Evolutionary conservation across 1,140 invertebrate species (phyloP).

Genomic region (Orius insidiosus): DNA sequence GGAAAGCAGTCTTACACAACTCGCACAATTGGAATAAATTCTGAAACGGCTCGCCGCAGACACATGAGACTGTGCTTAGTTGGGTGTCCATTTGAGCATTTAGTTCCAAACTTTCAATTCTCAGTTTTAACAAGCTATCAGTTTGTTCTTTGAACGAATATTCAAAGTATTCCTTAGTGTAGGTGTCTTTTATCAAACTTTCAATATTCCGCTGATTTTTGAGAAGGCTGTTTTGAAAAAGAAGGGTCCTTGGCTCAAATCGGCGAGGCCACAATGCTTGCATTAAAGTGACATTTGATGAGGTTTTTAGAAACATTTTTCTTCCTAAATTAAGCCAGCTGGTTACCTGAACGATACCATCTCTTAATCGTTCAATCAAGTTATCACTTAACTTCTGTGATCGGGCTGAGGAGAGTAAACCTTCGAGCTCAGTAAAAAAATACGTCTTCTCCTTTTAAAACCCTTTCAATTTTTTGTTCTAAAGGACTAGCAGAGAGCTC

Average conservation of each 20-base stretch:
- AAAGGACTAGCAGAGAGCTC: too few relatives aligned
- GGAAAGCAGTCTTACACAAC: slow-evolving; percentile 7
- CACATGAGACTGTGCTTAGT: slow-evolving; percentile 34
- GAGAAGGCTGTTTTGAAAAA: background rate
- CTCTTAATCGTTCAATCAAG: too few relatives aligned
- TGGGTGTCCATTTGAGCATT: slow-evolving; percentile 19
- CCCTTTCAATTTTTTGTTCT: too few relatives aligned
- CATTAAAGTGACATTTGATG: slow-evolving; percentile 50
- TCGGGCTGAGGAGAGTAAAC: too few relatives aligned
- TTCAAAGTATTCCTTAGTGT: background rate
- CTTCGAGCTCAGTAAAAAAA: too few relatives aligned
- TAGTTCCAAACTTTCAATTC: slow-evolving; percentile 25
- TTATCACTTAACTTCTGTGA: too few relatives aligned
- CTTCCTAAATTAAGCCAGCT: too few relatives aligned
- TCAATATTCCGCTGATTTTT: slow-evolving; percentile 1
- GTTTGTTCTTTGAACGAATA: background rate
- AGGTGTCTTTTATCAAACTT: background rate
- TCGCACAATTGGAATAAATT: slow-evolving; percentile 2
- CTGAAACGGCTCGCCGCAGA: slow-evolving; percentile 41
- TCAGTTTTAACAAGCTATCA: slow-evolving; percentile 1
- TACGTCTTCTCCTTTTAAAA: too few relatives aligned
- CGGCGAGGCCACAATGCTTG: slow-evolving; percentile 48
- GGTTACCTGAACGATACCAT: too few relatives aligned
- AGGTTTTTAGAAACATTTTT: slow-evolving; percentile 45
- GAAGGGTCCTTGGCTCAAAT: slow-evolving; percentile 30